Evolutionary conservation across 2,113 vertebrate species (phyloP), one percentile per base, ranked within the genome.

Genomic region (Pelvicachromis taeniatus): DNA sequence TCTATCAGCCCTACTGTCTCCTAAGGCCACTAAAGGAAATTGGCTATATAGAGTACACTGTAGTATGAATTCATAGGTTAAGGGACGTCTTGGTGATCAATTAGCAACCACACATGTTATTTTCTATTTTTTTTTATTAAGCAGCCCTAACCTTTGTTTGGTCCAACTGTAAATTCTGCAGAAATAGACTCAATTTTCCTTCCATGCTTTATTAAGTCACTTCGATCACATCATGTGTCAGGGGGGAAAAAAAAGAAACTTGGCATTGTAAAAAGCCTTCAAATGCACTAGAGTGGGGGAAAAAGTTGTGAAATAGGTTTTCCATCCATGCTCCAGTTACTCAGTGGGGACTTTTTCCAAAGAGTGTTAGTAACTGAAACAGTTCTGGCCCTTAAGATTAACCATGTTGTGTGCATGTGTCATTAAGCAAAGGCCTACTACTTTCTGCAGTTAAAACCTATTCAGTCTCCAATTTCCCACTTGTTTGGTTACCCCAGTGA

Each of bases 301-400:
- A 82, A 81, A 88, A 78, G 59, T 58, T 83, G 82, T 79, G 87
- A 87, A 94, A 94, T 90, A 85, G 91, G 82, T 94, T 95, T 94
- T 94, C 92, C 94, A 92, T 91, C 77, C 68, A n/a, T 80, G 85
- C 87, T 88, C 87, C 80, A 88, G 70, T 87, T 95, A 91, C 85
- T 87, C 80, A 82, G 75, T 12, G 12, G 85, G 80, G 85, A 88
- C 85, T 88, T 92, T 92, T 92, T 89, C 84, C 88, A 91, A 80
- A 55, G 35, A 83, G 85, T 45, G 77, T 84, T 58, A 80, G 45
- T 77, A 70, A 88, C 77, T 83, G 88, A 87, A 85, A 82, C 75
- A 17, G 61, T 68, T 61, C 75, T 54, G 80, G 75, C 26, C 35
- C 61, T 40, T 9, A 40, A 19, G 61, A 88, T 80, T 78, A 81